Percentiles rank a stretch among this genome's conserved stretches.
phyloP scores from a whole-genome alignment of 2,113 vertebrate species.

The Atrichornis clamosus region DNA sequence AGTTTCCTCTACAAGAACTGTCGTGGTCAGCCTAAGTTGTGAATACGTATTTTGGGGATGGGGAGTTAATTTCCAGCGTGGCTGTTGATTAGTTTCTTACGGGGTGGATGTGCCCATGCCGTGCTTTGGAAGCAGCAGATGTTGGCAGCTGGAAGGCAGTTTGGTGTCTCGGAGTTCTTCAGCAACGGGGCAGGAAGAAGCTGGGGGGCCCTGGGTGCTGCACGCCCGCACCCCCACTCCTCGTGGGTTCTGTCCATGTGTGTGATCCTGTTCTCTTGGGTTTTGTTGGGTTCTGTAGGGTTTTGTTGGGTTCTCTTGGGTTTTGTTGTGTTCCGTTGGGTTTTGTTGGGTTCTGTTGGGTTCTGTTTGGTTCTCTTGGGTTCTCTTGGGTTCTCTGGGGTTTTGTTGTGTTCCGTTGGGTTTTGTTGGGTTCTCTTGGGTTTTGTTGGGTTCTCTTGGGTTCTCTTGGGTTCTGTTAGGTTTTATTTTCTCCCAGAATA shows the following conservation, averaged over 20 bases:
- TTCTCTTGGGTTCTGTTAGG: not conserved
- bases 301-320: not conserved
- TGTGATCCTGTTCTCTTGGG: no score
- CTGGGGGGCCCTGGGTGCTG: not conserved
- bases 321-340: accelerated
- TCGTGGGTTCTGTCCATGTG: not conserved
- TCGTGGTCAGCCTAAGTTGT: not conserved
- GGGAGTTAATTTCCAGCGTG: not conserved
- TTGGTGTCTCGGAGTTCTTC: not conserved
- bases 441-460: not conserved
- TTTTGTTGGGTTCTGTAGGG: not conserved
- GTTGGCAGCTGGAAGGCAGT: slow-evolving; percentile 22
- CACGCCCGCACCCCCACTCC: accelerated
- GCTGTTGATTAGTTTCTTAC: not conserved
- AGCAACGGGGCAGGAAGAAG: not conserved
- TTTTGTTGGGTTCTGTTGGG: not conserved
- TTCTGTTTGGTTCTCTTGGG: no score
- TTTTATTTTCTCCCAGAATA: not conserved
- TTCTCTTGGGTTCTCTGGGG: accelerated
- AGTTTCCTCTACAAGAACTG: not conserved
- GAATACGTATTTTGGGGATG: not conserved
- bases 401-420: accelerated
- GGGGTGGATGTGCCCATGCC: not conserved
- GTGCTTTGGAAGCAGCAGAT: slow-evolving; percentile 29
- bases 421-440: not conserved